phyloP scores from a whole-genome alignment of 2,888 invertebrate species.

The Tanypteryx hageni region DNA sequence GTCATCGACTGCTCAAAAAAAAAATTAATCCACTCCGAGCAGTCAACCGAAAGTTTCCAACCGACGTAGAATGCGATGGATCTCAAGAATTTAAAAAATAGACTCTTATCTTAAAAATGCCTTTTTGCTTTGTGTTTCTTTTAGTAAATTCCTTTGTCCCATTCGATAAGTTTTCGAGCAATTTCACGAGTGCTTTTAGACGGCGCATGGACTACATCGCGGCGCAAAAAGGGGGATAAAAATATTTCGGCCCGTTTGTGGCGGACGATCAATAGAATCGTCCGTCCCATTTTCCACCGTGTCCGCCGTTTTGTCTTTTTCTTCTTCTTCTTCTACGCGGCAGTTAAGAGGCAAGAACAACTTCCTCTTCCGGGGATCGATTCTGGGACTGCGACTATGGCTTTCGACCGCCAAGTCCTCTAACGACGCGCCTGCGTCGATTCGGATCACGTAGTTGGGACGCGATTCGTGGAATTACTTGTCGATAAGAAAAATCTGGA shows the following conservation, averaged over 20 bases:
- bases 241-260: not conserved
- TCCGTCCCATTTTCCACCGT: not conserved
- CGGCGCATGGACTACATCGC: not conserved
- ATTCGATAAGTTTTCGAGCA: too few relatives aligned
- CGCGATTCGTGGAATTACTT: not conserved
- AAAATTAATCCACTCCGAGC: too few relatives aligned
- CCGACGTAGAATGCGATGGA: too few relatives aligned
- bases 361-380: not conserved
- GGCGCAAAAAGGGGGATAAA: not conserved
- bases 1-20: too few relatives aligned
- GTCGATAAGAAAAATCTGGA: not conserved
- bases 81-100: too few relatives aligned
- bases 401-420: not conserved
- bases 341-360: not conserved
- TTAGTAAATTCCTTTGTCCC: too few relatives aligned
- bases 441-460: not conserved
- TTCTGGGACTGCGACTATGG: too few relatives aligned
- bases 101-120: too few relatives aligned
- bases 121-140: too few relatives aligned
- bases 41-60: too few relatives aligned
- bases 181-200: too few relatives aligned
- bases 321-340: not conserved
- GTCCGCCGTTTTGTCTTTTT: not conserved
- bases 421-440: not conserved
- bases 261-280: not conserved